These are phyloP conservation scores for Pseudachorutes palmiensis DNA, from an alignment of 1,140 invertebrate genomes.

Conservation along the genomic window DNA sequence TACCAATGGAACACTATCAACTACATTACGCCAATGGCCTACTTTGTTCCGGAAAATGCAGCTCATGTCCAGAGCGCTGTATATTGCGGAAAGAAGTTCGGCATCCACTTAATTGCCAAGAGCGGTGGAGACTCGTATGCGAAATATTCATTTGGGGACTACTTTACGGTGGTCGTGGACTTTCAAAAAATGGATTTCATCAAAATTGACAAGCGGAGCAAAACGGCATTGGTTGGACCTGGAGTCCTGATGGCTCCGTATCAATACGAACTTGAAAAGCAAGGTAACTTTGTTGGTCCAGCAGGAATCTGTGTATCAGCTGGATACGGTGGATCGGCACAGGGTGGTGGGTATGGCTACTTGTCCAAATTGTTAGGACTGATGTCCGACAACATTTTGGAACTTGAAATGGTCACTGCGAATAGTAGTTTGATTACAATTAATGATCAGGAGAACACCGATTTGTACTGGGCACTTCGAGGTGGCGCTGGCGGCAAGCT, in stretches of 20 bases:
- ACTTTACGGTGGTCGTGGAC: neutral
- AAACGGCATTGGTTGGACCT: neutral
- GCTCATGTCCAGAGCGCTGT: neutral
- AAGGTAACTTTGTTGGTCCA: neutral
- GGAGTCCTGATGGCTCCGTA: neutral
- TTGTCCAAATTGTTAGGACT: neutral
- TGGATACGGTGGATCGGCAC: neutral
- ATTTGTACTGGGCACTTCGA: slow-evolving; percentile 5
- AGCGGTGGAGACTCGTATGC: neutral
- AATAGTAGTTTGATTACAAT: neutral
- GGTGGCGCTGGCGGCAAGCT: slow-evolving; percentile 9
- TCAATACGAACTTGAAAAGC: neutral
- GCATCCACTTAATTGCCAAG: neutral
- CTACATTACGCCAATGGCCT: slow-evolving; percentile 2
- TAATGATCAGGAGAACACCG: neutral
- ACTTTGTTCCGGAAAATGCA: neutral
- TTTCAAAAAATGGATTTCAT: neutral
- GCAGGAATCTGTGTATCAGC: neutral
- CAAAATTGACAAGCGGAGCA: neutral
- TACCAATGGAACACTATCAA: neutral
- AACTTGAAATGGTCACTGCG: neutral
- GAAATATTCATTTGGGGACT: neutral
- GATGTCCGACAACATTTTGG: neutral
- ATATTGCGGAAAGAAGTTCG: neutral
- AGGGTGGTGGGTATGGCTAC: neutral